Percentiles rank a stretch among this genome's conserved stretches.
Evolutionary conservation across 2,888 invertebrate genomes (phyloP).

Genomic region (Drosophila picticornis): DNA sequence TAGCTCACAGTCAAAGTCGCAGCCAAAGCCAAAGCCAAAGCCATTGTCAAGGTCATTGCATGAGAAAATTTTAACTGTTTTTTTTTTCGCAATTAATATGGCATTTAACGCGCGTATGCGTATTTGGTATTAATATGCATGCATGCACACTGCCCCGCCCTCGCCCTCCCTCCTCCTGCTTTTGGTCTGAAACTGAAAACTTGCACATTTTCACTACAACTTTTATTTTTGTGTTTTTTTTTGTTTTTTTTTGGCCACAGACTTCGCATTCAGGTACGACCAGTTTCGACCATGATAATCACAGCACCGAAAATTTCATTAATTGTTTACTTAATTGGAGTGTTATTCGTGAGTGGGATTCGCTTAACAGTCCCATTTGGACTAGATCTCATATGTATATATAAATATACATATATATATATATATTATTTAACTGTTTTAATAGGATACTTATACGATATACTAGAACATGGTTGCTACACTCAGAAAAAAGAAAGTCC

Average conservation of each 20-base stretch:
- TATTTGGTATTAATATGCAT: slow-evolving; percentile 54
- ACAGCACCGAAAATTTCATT: slow-evolving; percentile 38
- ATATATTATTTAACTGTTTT: not conserved
- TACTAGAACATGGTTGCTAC: not conserved
- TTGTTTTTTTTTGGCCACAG: slow-evolving; percentile 36
- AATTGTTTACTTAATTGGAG: slow-evolving; percentile 64
- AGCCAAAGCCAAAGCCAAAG: slow-evolving; percentile 48
- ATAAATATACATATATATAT: not conserved
- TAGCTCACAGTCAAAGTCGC: slow-evolving; percentile 21
- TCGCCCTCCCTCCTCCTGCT: slow-evolving; percentile 7
- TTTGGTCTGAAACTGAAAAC: slow-evolving; percentile 35
- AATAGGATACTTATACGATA: not conserved
- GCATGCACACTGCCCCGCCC: not conserved
- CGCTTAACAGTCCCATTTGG: slow-evolving; percentile 2
- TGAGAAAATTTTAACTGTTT: slow-evolving; percentile 73
- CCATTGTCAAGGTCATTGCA: slow-evolving; percentile 81
- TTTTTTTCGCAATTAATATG: slow-evolving; percentile 76
- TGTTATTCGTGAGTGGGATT: slow-evolving; percentile 15
- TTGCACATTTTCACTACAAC: slow-evolving; percentile 67
- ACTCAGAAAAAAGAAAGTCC: not conserved
- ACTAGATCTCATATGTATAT: not conserved
- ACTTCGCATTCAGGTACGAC: slow-evolving; percentile 39
- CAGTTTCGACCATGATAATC: slow-evolving; percentile 46
- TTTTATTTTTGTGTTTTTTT: slow-evolving; percentile 23
- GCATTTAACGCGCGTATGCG: slow-evolving; percentile 56